phyloP scores from a whole-genome alignment of 1,140 invertebrate species.

The Lutraria rhynchaena region DNA sequence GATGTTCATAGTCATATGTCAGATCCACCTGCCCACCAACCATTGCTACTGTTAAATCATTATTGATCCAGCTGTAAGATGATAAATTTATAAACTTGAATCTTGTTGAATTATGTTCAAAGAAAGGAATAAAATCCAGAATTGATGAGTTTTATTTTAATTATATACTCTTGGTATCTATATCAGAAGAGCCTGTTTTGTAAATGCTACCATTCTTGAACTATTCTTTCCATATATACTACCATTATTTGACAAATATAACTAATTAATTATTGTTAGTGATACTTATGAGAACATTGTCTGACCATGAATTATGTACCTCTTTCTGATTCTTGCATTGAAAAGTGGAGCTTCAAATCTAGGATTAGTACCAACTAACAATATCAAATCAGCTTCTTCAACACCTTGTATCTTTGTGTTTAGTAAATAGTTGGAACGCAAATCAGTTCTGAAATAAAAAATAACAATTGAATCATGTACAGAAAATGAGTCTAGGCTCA shows the following conservation, averaged over 20 bases:
- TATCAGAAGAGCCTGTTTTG: too few species aligned
- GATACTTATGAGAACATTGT: too few species aligned
- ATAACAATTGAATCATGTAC: too few species aligned
- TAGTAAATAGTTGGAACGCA: conserved; percentile 94
- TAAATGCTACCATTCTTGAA: too few species aligned
- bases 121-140: not conserved
- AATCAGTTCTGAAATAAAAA: conserved; percentile 86
- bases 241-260: too few species aligned
- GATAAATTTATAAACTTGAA: too few species aligned
- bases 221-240: too few species aligned
- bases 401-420: conserved; percentile 94
- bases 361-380: conserved; percentile 98
- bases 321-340: conserved; percentile 97
- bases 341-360: conserved; percentile 98
- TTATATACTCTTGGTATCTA: too few species aligned
- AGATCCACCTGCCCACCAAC: conserved; percentile 95
- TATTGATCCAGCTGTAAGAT: conserved; percentile 82
- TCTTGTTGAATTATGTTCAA: too few species aligned
- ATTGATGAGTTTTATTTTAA: too few species aligned
- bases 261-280: too few species aligned
- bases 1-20: conserved; percentile 95
- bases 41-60: conserved; percentile 85
- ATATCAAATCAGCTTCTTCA: conserved; percentile 96
- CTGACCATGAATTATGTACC: conserved; percentile 86
- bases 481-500: too few species aligned